Conservation (phyloP, 2,888 invertebrate species). For the Tipula confusa region DNA sequence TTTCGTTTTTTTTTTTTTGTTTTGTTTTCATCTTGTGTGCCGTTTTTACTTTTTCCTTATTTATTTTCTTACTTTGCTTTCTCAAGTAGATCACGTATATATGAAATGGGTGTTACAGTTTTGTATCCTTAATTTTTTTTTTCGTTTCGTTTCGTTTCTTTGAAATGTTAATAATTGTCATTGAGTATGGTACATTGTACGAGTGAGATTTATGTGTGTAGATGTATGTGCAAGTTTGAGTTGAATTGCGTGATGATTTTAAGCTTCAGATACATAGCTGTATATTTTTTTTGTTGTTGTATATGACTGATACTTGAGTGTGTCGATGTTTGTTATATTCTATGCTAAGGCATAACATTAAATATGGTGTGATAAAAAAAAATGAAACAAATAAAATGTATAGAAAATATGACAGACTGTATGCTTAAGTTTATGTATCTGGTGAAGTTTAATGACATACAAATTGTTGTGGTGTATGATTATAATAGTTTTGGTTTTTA, state of each 20-base stretch:
- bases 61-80: conserved; percentile 12
- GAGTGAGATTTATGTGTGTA: too few species aligned
- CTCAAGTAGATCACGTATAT: conserved; percentile 16
- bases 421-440: not conserved
- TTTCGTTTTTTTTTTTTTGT: too few species aligned
- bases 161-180: conserved; percentile 12
- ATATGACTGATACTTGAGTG: not conserved
- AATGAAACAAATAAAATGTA: not conserved
- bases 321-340: not conserved
- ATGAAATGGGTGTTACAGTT: conserved; percentile 20
- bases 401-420: not conserved
- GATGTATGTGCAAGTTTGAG: not conserved
- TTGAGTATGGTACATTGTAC: not conserved
- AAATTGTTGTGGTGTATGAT: not conserved
- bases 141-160: conserved; percentile 3
- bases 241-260: conserved; percentile 25
- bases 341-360: not conserved
- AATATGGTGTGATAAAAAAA: not conserved
- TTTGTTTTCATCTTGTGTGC: not conserved
- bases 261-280: not conserved
- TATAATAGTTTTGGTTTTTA: not conserved
- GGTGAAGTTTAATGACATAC: not conserved
- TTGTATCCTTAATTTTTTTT: not conserved
- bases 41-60: not conserved
- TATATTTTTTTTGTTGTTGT: too few species aligned